These are phyloP conservation scores for Saccostrea echinata DNA, from an alignment of 1,140 invertebrate genomes.

Conservation along the genomic window DNA sequence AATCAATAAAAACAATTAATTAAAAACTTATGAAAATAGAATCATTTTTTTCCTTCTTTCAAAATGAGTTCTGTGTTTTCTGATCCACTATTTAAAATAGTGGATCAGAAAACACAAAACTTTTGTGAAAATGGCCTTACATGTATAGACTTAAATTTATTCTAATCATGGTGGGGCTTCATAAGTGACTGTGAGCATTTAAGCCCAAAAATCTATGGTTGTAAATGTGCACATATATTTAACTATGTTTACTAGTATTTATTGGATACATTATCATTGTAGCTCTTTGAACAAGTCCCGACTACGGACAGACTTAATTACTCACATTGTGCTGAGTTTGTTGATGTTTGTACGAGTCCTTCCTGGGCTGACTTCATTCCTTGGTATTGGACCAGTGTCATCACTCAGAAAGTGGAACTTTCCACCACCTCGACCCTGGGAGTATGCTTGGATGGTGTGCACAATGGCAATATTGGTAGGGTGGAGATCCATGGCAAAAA, in stretches of 20 bases:
- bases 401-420: slow-evolving; percentile 67
- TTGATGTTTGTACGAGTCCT: slow-evolving; percentile 69
- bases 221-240: neutral
- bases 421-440: slow-evolving; percentile 85
- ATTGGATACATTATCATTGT: slow-evolving; percentile 47
- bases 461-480: slow-evolving; percentile 91
- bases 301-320: slow-evolving; percentile 64
- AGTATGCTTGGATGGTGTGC: slow-evolving; percentile 95
- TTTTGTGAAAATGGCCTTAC: too few relatives aligned
- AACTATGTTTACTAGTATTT: neutral
- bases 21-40: too few relatives aligned
- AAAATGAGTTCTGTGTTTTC: too few relatives aligned
- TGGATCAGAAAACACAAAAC: too few relatives aligned
- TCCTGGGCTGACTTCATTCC: slow-evolving; percentile 65
- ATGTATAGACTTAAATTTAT: too few relatives aligned
- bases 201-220: too few relatives aligned
- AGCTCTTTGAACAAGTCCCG: slow-evolving; percentile 72
- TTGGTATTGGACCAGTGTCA: slow-evolving; percentile 64
- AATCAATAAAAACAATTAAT: too few relatives aligned
- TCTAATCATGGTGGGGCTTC: too few relatives aligned
- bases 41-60: too few relatives aligned
- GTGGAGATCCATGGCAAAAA: slow-evolving; percentile 90
- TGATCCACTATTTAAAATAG: too few relatives aligned
- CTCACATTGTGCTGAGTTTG: slow-evolving; percentile 64
- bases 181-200: too few relatives aligned